Conservation (phyloP, 1,140 invertebrate species). For the Stratiolaelaps scimitus region DNA sequence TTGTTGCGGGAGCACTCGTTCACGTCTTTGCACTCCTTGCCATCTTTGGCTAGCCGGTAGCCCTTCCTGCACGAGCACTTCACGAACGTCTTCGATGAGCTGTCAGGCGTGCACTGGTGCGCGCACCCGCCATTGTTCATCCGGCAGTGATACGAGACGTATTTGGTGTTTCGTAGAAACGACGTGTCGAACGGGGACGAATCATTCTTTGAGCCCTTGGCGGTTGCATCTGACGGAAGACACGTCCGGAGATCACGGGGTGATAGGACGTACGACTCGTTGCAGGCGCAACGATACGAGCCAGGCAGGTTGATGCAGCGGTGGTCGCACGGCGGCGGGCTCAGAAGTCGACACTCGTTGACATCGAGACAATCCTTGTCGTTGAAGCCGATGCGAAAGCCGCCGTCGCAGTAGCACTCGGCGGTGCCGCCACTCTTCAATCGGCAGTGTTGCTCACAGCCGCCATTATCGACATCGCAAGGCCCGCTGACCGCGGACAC, state of each 20-base stretch:
- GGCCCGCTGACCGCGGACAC: slow-evolving; percentile 3
- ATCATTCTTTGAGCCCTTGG: slow-evolving; percentile 28
- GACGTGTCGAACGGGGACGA: slow-evolving; percentile 29
- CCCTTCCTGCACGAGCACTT: slow-evolving; percentile 32
- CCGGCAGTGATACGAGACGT: slow-evolving; percentile 31
- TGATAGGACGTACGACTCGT: slow-evolving; percentile 16
- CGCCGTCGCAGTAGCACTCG: slow-evolving; percentile 26
- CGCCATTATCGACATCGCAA: slow-evolving; percentile 30
- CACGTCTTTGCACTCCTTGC: slow-evolving; percentile 32
- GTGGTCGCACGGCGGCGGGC: background rate
- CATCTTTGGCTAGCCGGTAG: slow-evolving; percentile 29
- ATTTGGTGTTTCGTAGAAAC: slow-evolving; percentile 25
- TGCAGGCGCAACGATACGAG: slow-evolving; percentile 25
- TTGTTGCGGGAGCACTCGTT: slow-evolving; percentile 32
- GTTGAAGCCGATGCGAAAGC: slow-evolving; percentile 11
- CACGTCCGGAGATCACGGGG: slow-evolving; percentile 24
- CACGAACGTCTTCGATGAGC: background rate
- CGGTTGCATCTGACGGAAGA: slow-evolving; percentile 29
- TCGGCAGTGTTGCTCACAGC: slow-evolving; percentile 31
- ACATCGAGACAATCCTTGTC: slow-evolving; percentile 25
- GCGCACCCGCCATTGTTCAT: slow-evolving; percentile 33
- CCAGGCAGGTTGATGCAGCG: slow-evolving; percentile 14
- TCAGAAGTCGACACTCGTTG: slow-evolving; percentile 8
- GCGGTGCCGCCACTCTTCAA: background rate
- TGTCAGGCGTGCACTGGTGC: slow-evolving; percentile 31